Base-by-base conservation (phyloP, 1,140 invertebrate genomes). In the Papilio polyxenes region DNA sequence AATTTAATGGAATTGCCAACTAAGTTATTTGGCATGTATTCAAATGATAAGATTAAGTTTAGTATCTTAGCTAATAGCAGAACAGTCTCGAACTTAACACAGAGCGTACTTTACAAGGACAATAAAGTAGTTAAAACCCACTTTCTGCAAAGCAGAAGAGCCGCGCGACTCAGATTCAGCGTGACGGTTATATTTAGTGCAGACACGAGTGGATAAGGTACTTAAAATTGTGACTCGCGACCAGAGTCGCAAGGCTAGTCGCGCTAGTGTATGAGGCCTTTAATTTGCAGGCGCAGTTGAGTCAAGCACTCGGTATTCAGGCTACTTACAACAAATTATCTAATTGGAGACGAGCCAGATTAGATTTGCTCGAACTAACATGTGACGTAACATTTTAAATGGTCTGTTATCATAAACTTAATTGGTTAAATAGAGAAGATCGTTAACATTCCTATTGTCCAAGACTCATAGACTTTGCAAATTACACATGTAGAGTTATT, bases 321-420 rank as follows among this genome's bases (percentile, higher is more conserved):
- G 65, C 65, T 72, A 72, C 65, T 72, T 40, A 72, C 65, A 72
- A 72, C 65, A 72, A 72, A 72, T 72, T 72, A 72, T 72, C 31
- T 72, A 72, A 37, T 72, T 72, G 65, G 13, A 72, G 65, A 72
- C 31, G 65, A 72, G 31, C 31, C 65, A 72, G 65, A 72, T 72
- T 65, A 65, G 62, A 65, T 65, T 37, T 11, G 65, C 65, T 37
- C 31, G 65, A 37, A 37, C 65, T 13, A 69, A 69, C 0, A 3
- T 13, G 65, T 72, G 65, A 72, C 65, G 65, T 37, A 72, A 72
- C 65, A 37, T 72, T 15, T 31, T 40, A 37, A 72, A 72, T 72
- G 31, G 65, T 72, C 37, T 40, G 65, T 40, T 72, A 72, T 40
- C 31, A 72, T 72, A 72, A 1, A 72, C 31, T 72, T 72, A 72